Evolutionary conservation across 2,797 vertebrate species (phyloP).

Genomic region (Mormyrops boulengeri): DNA sequence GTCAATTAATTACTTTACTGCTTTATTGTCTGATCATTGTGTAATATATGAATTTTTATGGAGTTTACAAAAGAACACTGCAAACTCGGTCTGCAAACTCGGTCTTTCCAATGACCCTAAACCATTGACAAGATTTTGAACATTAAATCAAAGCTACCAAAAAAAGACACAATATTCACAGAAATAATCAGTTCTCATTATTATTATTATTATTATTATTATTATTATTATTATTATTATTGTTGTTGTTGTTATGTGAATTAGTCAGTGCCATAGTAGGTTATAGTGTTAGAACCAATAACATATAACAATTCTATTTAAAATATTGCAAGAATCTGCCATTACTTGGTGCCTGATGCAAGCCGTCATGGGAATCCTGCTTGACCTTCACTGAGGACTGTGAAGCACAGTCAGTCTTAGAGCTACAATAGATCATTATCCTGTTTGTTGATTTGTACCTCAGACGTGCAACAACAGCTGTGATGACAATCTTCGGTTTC

Average conservation of each 20-base stretch:
- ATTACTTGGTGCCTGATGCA: neutral
- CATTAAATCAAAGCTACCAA: neutral
- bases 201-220: neutral
- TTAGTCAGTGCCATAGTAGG: neutral
- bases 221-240: neutral
- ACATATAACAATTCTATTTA: neutral
- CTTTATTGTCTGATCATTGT: neutral
- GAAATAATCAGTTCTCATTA: neutral
- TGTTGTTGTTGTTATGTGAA: neutral
- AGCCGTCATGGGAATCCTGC: neutral
- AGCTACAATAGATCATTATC: neutral
- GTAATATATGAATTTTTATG: neutral
- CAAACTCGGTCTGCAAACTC: neutral
- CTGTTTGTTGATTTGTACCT: neutral
- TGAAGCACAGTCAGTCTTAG: neutral
- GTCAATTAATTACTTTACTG: neutral
- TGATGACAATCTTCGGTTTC: neutral
- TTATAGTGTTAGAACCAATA: neutral
- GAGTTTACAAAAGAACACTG: neutral
- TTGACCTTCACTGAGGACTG: neutral
- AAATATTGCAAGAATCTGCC: neutral
- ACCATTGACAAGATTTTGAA: neutral
- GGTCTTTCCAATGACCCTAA: neutral
- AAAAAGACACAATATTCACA: neutral
- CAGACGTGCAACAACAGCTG: neutral